phyloP scores from a whole-genome alignment of 1,140 invertebrate genomes.

The Drosophila auraria region DNA sequence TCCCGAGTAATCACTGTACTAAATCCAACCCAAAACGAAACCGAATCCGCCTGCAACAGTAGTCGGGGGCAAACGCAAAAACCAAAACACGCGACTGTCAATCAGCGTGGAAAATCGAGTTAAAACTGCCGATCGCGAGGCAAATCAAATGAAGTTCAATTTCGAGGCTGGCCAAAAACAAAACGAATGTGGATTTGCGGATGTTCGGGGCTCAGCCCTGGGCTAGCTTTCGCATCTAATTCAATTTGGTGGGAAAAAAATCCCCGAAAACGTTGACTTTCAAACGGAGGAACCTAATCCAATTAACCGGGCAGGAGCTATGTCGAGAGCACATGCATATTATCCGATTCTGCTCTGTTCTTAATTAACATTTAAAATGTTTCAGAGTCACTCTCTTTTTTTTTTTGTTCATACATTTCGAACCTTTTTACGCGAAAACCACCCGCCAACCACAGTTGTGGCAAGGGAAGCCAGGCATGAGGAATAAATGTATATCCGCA shows the following conservation, averaged over 20 bases:
- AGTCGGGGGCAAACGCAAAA: background rate
- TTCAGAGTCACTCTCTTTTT: conserved; percentile 45
- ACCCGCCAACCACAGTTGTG: conserved; percentile 29
- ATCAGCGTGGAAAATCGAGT: conserved; percentile 27
- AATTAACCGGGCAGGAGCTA: conserved; percentile 43
- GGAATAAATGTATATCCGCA: conserved; percentile 3
- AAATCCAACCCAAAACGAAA: background rate
- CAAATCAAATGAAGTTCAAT: conserved; percentile 33
- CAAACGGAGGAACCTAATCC: conserved; percentile 38
- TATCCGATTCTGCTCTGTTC: conserved; percentile 48
- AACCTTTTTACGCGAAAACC: conserved; percentile 34
- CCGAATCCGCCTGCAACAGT: background rate
- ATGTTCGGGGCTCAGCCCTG: background rate
- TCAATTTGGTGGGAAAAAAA: conserved; percentile 35
- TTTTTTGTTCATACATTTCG: background rate
- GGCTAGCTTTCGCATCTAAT: conserved; percentile 22
- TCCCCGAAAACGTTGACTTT: conserved; percentile 31
- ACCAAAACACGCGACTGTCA: conserved; percentile 16
- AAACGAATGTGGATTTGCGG: conserved; percentile 5
- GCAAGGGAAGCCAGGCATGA: background rate
- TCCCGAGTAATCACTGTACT: background rate
- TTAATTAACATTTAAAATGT: conserved; percentile 79
- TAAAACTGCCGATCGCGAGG: conserved; percentile 20
- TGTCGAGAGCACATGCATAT: conserved; percentile 50
- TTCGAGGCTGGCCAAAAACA: conserved; percentile 13